phyloP scores from a whole-genome alignment of 1,140 invertebrate genomes.

The Platyura marginata region DNA sequence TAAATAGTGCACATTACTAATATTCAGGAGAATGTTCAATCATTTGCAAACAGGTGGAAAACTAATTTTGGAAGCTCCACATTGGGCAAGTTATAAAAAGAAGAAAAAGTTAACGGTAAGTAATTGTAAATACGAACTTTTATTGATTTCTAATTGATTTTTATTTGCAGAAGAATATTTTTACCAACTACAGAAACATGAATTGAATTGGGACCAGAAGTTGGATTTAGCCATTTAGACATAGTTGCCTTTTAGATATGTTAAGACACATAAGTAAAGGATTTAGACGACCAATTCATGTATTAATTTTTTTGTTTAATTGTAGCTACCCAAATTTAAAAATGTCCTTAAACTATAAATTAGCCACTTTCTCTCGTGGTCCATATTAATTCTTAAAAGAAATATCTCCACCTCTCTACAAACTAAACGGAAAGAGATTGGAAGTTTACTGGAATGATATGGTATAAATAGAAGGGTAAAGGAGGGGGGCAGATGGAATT shows the following conservation, averaged over 20 bases:
- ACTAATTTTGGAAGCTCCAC: constrained; percentile 84
- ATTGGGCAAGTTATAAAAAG: constrained; percentile 78
- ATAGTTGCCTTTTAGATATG: constrained; percentile 66
- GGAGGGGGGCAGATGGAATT: no score
- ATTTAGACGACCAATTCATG: constrained; percentile 70
- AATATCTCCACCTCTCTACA: no score
- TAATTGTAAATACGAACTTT: constrained; percentile 8
- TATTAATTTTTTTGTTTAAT: constrained; percentile 33
- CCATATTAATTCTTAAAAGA: no score
- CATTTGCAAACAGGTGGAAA: constrained; percentile 86
- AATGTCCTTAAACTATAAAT: no score
- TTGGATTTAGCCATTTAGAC: constrained; percentile 83
- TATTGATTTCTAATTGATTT: constrained; percentile 6
- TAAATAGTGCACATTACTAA: no score
- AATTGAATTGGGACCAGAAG: constrained; percentile 72
- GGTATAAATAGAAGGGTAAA: no score
- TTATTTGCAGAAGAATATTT: constrained; percentile 60
- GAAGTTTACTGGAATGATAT: no score
- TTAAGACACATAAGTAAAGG: constrained; percentile 74
- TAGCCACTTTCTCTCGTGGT: no score
- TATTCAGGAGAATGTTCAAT: constrained; percentile 77
- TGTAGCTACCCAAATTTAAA: not conserved
- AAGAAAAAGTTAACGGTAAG: constrained; percentile 80
- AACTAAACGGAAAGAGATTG: no score
- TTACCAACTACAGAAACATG: constrained; percentile 75